Evolutionary conservation across 2,113 vertebrate genomes (phyloP), one percentile per base, ranked within the genome.

Genomic region (Scomber japonicus): DNA sequence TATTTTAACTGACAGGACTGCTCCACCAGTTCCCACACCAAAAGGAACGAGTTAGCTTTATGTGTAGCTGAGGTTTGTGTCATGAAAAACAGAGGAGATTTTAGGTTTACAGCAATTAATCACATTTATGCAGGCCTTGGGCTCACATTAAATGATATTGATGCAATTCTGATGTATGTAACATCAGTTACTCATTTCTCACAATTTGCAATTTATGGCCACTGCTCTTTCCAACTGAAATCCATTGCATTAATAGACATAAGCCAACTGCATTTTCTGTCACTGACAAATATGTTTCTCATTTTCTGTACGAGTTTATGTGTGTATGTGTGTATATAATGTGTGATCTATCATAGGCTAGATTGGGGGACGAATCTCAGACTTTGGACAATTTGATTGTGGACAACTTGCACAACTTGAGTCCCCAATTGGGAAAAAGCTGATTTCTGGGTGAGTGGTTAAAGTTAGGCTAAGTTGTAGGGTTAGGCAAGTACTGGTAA

Each of bases 1-100:
- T 77, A 79, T 77, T 55, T 74, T 61, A 70, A 78, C 48, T 86
- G 81, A 89, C 79, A 82, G 48, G 55, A 80, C 21, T 46, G 72
- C 62, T 80, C 76, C 60, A 64, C 15, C 44, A 50, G 51, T 57
- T 54, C 40, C 80, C 80, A 86, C 66, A 82, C 51, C 40, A 87
- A 87, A 71, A 35, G 13, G 46, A 68, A 27, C 0, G 31, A 50
- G 44, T 72, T 80, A 73, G 35, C 61, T 65, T 79, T 57, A 35
- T 70, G 66, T 84, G 63, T 64, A 63, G 66, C 11, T 74, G 45
- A 71, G 63, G 67, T 79, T 68, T 90, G 11, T 64, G 19, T 81
- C 71, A 83, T 74, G 46, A 57, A 82, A 66, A 66, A 53, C 31
- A 72, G 55, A 75, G 27, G 64, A 46, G 0, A 45, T 59, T 71